A percentile compares a stretch with the other conserved stretches of the same genome.
phyloP scores from a whole-genome alignment of 2,888 invertebrate genomes.

The Linhomoeus sp. region DNA sequence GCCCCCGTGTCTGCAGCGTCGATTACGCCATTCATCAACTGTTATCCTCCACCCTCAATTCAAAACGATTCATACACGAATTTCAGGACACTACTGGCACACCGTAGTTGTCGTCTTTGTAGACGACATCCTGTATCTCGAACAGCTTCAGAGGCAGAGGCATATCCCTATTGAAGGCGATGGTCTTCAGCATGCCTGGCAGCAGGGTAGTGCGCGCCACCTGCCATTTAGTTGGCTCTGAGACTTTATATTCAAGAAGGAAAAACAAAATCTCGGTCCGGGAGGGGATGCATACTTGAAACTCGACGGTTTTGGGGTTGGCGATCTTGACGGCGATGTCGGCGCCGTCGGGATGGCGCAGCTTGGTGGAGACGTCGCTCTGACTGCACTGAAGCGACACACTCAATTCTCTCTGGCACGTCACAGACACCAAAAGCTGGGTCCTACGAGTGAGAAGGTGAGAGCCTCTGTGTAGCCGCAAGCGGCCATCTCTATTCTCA shows the following conservation, averaged over 20 bases:
- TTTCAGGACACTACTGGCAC: not conserved
- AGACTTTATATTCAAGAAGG: no score
- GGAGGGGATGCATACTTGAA: conserved; percentile 58
- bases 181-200: conserved; percentile 76
- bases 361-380: conserved; percentile 68
- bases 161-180: conserved; percentile 82
- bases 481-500: conserved; percentile 64
- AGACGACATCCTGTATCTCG: conserved; percentile 81
- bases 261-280: no score
- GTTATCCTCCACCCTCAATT: no score
- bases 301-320: conserved; percentile 92
- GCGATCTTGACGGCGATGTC: conserved; percentile 67
- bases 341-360: conserved; percentile 39
- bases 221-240: conserved; percentile 22
- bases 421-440: no score
- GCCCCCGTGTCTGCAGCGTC: conserved; percentile 73
- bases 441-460: conserved; percentile 46
- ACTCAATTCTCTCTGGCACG: no score
- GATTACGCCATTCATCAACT: no score
- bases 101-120: conserved; percentile 44
- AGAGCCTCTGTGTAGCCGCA: conserved; percentile 88
- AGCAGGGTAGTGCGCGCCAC: conserved; percentile 62
- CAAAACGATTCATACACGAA: no score
- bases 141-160: conserved; percentile 83
- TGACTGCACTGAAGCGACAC: conserved; percentile 51